These are phyloP conservation scores for Cotesia typhae DNA, from an alignment of 1,140 invertebrate genomes.

Conservation along the genomic window DNA sequence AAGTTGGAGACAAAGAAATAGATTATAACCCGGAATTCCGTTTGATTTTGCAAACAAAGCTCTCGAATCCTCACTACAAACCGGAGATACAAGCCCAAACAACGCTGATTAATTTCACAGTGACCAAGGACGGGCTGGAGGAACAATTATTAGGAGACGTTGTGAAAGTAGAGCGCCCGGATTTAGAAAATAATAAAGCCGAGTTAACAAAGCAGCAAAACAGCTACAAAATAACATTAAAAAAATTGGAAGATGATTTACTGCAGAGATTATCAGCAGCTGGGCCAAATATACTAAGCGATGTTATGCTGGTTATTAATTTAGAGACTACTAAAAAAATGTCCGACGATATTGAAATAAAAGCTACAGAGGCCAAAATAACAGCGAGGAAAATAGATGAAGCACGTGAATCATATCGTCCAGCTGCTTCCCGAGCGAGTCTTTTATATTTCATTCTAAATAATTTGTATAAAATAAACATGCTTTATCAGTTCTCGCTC, in stretches of 20 bases:
- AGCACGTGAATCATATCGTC: slow-evolving; percentile 88
- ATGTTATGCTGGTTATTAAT: slow-evolving; percentile 90
- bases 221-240: slow-evolving; percentile 92
- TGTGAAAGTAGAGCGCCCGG: slow-evolving; percentile 91
- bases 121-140: slow-evolving; percentile 90
- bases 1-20: slow-evolving; percentile 92
- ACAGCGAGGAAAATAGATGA: slow-evolving; percentile 90
- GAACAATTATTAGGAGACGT: slow-evolving; percentile 94
- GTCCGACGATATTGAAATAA: slow-evolving; percentile 88
- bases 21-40: slow-evolving; percentile 86
- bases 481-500: slow-evolving; percentile 95
- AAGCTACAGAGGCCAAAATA: slow-evolving; percentile 83
- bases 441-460: slow-evolving; percentile 95
- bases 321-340: slow-evolving; percentile 94
- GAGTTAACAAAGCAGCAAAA: slow-evolving; percentile 93
- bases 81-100: slow-evolving; percentile 97
- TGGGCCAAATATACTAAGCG: slow-evolving; percentile 89
- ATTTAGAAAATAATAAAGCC: slow-evolving; percentile 79
- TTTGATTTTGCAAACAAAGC: slow-evolving; percentile 92
- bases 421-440: slow-evolving; percentile 85
- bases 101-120: slow-evolving; percentile 94
- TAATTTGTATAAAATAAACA: slow-evolving; percentile 92
- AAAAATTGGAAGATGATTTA: slow-evolving; percentile 89
- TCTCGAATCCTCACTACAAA: slow-evolving; percentile 95
- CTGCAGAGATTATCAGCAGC: slow-evolving; percentile 86